phyloP scores from a whole-genome alignment of 2,888 invertebrate species.

The Balanococcus diminutus region DNA sequence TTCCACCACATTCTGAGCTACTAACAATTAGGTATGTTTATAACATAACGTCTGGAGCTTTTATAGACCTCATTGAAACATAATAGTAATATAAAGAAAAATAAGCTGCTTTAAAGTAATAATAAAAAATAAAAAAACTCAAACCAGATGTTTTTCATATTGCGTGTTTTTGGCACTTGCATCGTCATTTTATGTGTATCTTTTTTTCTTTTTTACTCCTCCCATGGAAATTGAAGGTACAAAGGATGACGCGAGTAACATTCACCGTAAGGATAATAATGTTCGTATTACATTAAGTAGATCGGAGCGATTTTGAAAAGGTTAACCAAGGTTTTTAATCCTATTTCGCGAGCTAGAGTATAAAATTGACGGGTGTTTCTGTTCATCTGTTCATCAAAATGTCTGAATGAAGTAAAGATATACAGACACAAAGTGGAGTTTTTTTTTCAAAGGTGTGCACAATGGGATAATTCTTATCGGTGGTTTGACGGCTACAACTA shows the following conservation, averaged over 20 bases:
- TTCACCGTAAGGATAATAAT: not conserved
- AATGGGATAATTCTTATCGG: not conserved
- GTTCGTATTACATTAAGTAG: slow-evolving; percentile 34
- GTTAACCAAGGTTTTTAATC: slow-evolving; percentile 38
- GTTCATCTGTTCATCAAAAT: slow-evolving; percentile 24
- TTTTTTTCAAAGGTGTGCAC: slow-evolving; percentile 5
- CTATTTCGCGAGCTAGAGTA: not conserved
- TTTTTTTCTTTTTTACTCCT: not conserved
- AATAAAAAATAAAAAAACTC: not conserved
- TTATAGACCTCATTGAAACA: slow-evolving; percentile 4
- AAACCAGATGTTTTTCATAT: slow-evolving; percentile 37
- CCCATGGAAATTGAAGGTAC: not conserved
- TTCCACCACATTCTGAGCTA: not conserved
- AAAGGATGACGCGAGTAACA: slow-evolving; percentile 1
- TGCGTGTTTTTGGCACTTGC: slow-evolving; percentile 35
- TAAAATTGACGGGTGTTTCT: slow-evolving; percentile 5
- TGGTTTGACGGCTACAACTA: not conserved
- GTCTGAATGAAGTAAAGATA: not conserved
- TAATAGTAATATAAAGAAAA: not conserved
- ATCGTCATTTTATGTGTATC: slow-evolving; percentile 16
- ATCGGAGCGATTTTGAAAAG: slow-evolving; percentile 14
- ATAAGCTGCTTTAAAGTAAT: not conserved
- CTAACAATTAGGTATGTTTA: not conserved
- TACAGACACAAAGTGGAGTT: not conserved
- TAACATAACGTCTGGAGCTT: not conserved